These are phyloP conservation scores for Pampusana beccarii DNA, from an alignment of 2,113 vertebrate species.

Conservation along the genomic window DNA sequence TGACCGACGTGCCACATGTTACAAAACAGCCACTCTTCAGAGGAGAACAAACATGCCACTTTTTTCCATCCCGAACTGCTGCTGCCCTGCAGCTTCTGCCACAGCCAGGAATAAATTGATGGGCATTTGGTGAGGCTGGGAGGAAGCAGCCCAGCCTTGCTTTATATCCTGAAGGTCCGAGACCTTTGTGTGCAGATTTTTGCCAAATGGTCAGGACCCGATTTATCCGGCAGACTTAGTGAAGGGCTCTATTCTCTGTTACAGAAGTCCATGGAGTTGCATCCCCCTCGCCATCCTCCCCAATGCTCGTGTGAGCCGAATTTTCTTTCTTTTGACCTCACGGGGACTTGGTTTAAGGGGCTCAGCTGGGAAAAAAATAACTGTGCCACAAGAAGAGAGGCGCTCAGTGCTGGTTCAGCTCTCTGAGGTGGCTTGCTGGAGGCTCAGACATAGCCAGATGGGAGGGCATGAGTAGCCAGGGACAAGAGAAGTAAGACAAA, in stretches of 20 bases:
- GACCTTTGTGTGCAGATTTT: background rate
- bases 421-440: background rate
- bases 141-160: background rate
- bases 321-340: background rate
- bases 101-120: background rate
- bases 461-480: background rate
- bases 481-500: background rate
- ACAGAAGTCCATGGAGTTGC: background rate
- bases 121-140: background rate
- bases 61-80: background rate
- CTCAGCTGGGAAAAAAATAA: background rate
- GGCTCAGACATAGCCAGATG: background rate
- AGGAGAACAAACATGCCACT: background rate
- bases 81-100: background rate
- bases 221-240: background rate
- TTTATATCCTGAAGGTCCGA: background rate
- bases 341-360: background rate
- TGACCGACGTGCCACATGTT: background rate
- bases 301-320: fast-evolving
- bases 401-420: background rate
- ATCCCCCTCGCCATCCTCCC: fast-evolving
- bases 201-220: background rate
- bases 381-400: background rate
- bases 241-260: background rate
- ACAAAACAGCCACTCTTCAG: background rate